Base-by-base conservation (phyloP, 1,140 invertebrate genomes). In the Drosophila biarmipes region DNA sequence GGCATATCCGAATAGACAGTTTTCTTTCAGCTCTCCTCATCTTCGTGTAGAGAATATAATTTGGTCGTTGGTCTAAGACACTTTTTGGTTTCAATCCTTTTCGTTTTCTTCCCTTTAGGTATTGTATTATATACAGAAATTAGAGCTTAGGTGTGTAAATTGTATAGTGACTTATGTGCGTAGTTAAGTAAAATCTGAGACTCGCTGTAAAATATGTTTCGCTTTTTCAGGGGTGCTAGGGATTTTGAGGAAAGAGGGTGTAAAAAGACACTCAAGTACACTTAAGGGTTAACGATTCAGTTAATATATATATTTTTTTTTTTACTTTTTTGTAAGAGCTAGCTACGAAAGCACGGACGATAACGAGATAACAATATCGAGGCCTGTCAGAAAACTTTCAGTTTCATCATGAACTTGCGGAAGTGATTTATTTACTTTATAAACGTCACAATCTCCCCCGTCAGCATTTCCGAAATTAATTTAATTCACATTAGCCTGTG, bases 41-140 rank as follows among this genome's bases (percentile, higher is more conserved):
- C 49, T 52, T 73, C 57, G n/a, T 46, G 61, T 63, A 77, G 74
- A 84, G 74, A 78, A 82, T 82, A 84, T 72, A 82, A 87, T 82
- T 87, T 87, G 84, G 84, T 87, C 84, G 85, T 90, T 84, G 84
- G 84, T 89, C 84, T 89, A 89, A 89, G 84, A 89, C 84, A 89
- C 84, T 90, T 89, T 84, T 89, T 89, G 84, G 84, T 89, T 89
- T 85, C 78, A 85, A 84, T 84, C 76, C 80, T 45, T 82, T 78
- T 79, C 51, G 67, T 51, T 53, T 55, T 35, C 40, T 75, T 76
- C 45, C 53, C 55, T 17, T 54, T 43, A 35, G 51, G 15, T 34
- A 45, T 45, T 29, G 49, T 61, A 40, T 71, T 87, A 89, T 87
- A 73, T 87, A 87, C 82, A 87, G 75, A 81, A 80, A 80, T 64